Evolutionary conservation across 2,888 invertebrate genomes (phyloP).

Genomic region (Deilephila elpenor): DNA sequence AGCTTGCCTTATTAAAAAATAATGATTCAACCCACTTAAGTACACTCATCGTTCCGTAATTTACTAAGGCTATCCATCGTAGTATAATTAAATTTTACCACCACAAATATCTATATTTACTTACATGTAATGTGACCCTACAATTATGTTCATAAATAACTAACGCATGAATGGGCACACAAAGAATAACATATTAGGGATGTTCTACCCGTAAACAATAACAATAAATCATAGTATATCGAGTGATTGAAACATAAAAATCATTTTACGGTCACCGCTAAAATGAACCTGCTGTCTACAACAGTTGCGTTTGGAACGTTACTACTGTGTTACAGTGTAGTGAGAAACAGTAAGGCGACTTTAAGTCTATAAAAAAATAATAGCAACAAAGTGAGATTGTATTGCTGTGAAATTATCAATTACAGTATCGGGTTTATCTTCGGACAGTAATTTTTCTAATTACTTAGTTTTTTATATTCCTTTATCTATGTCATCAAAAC

Average conservation of each 20-base stretch:
- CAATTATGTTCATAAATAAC: not conserved
- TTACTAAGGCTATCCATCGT: too few relatives aligned
- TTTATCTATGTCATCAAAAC: too few relatives aligned
- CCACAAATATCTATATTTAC: not conserved
- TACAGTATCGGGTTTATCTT: too few relatives aligned
- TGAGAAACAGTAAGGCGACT: constrained; percentile 6
- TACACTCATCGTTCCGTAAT: too few relatives aligned
- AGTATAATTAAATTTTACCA: too few relatives aligned
- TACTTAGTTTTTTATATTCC: too few relatives aligned
- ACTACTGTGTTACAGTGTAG: constrained; percentile 31
- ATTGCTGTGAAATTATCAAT: too few relatives aligned
- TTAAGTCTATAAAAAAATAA: too few relatives aligned
- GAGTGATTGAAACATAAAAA: constrained; percentile 71
- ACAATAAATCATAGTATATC: constrained; percentile 66
- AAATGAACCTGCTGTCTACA: constrained; percentile 43
- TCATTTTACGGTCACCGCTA: constrained; percentile 59
- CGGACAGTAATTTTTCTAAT: too few relatives aligned
- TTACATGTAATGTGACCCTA: not conserved
- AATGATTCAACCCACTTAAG: too few relatives aligned
- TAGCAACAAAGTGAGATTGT: too few relatives aligned
- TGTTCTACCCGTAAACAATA: constrained; percentile 48
- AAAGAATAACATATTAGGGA: constrained; percentile 32
- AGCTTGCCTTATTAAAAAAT: too few relatives aligned
- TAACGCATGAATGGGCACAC: constrained; percentile 19
- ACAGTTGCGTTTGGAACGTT: constrained; percentile 55